Evolutionary conservation across 2,113 vertebrate species (phyloP), one percentile per base, ranked within the genome.

Genomic region (Ctenomys sociabilis): DNA sequence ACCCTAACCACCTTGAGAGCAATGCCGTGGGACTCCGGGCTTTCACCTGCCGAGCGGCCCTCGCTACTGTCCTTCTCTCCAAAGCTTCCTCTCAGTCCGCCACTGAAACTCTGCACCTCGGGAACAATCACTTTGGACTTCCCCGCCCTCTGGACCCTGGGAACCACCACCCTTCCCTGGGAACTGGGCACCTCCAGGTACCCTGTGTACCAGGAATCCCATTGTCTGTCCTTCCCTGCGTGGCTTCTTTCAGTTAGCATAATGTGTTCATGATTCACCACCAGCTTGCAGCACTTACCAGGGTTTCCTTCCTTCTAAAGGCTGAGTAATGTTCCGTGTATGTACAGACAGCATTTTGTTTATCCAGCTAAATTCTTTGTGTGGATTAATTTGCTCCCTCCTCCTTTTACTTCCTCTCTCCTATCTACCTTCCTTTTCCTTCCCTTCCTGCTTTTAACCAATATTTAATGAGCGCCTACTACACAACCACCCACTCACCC

Each of bases 171-270:
- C 49, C 5, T 7, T 37, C 22, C n/a, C 12, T 24, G 0, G 2
- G 49, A 30, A 3, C 57, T 0, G 19, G 75, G 49, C 40, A 17
- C 4, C 49, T 32, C 16, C 8, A 8, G 52, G 45, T 7, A 1
- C 28, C 28, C 40, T 21, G 1, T 1, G 0, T 0, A 30, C 11
- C 28, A 24, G 24, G 22, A 7, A 68, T 14, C 4, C 7, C 0
- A 1, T 2, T 1, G 5, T 24, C 7, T 40, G 4, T 28, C 21
- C 26, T 26, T 52, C 32, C 5, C 5, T 54, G 80, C 43, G 35
- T 43, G 83, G 37, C 32, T 43, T 28, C 37, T 22, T 28, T 35
- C 43, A 2, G 14, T 45, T 17, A 37, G n/a, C n/a, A 2, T 1
- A 9, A 7, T 3, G 32, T 26, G 59, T 40, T 54, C 28, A 1